Conservation (phyloP, 2,888 invertebrate genomes). For the Eristalis pertinax region DNA sequence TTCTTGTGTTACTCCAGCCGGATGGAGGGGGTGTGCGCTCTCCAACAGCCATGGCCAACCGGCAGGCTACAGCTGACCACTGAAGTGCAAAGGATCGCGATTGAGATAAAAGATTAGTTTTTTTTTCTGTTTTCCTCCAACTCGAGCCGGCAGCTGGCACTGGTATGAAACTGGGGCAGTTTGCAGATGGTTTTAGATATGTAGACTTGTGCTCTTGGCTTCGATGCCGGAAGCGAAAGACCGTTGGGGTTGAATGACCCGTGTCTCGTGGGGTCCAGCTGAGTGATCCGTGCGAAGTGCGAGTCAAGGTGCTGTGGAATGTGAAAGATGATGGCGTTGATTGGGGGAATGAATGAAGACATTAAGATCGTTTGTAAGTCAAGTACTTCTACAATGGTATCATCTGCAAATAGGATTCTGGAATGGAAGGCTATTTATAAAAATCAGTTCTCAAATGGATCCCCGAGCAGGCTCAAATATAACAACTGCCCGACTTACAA, state of each 20-base stretch:
- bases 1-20: conserved; percentile 40
- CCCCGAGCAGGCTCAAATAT: no score
- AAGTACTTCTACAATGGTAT: no score
- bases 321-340: no score
- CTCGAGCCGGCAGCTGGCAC: neutral
- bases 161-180: conserved; percentile 12
- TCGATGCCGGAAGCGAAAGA: neutral
- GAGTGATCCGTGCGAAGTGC: no score
- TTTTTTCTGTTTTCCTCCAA: neutral
- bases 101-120: conserved; percentile 4
- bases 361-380: no score
- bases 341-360: no score
- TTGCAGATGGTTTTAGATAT: conserved; percentile 1
- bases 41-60: conserved; percentile 15
- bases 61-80: conserved; percentile 3
- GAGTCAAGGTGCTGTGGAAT: no score
- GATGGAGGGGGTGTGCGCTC: neutral
- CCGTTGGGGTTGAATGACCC: neutral
- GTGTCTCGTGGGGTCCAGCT: neutral
- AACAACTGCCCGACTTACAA: no score
- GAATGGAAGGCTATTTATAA: no score
- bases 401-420: no score
- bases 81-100: conserved; percentile 32
- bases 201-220: neutral
- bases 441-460: no score